Base-by-base conservation (phyloP, 1,140 invertebrate genomes). In the Camponotus vicinus region DNA sequence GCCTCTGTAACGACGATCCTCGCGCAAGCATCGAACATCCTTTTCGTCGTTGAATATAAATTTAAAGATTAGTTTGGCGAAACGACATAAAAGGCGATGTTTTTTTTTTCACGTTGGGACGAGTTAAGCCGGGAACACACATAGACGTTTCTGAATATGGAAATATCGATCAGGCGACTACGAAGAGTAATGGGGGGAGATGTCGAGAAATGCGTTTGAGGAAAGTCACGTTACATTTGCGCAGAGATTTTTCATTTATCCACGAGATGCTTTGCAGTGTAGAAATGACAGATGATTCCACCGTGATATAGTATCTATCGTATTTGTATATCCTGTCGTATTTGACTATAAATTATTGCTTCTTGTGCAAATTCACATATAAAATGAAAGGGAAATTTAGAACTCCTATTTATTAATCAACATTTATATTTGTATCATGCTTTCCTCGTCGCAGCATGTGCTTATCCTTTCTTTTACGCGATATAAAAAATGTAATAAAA, bases 1-100 rank as follows among this genome's bases (percentile, higher is more conserved):
- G 42, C 37, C 52, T 37, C 13, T n/a, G 66, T 11, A 55, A 7
- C 52, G 49, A 7, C 52, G 55, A 3, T 15, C n/a, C 3, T 70
- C 27, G 57, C 52, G 42, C 77, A 32, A 18, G 3, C 13, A 21
- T 27, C 27, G 27, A 27, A 27, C 27, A 6, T 7, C 40, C 45
- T 67, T 34, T 27, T 15, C 6, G 27, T 49, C 52, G 67, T 73
- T 73, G 79, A 83, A 83, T 83, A 83, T 83, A 83, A 82, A 82
- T 82, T 83, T 73, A 75, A 75, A 42, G 69, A 61, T 73, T 61
- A 73, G 55, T 61, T 40, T 32, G 67, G 52, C 79, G 67, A 82
- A 42, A 59, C 66, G 40, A 71, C 15, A 18, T 18, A 21, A 82
- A 45, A 71, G 67, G 15, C 21, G 52, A 66, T 71, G 57, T 75